Conservation (phyloP, 2,888 invertebrate genomes). For the Germaria angustata region DNA sequence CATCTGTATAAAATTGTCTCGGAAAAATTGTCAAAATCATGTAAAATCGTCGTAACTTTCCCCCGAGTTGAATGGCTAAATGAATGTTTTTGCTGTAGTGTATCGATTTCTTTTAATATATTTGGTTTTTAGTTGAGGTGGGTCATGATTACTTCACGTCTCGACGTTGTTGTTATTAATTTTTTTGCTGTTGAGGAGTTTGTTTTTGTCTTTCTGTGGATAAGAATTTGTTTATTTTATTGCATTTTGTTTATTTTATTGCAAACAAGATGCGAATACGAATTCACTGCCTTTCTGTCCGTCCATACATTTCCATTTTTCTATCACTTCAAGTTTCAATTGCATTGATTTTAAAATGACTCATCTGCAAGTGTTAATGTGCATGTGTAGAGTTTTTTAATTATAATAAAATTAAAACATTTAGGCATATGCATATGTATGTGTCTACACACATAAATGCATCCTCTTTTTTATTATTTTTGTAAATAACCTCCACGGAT, state of each 20-base stretch:
- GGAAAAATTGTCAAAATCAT: too few relatives aligned
- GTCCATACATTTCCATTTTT: background rate
- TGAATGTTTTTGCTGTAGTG: background rate
- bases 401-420: constrained; percentile 1
- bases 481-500: too few relatives aligned
- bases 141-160: constrained; percentile 41
- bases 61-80: too few relatives aligned
- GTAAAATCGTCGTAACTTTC: too few relatives aligned
- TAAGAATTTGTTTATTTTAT: background rate
- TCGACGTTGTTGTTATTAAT: constrained; percentile 5
- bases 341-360: constrained; percentile 16
- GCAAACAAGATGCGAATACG: constrained; percentile 39
- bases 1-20: too few relatives aligned
- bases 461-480: too few relatives aligned
- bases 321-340: background rate
- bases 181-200: background rate
- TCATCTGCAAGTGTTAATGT: constrained; percentile 25
- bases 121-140: constrained; percentile 39
- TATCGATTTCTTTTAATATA: background rate
- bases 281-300: background rate
- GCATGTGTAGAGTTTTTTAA: constrained; percentile 7
- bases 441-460: too few relatives aligned
- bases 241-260: constrained; percentile 19
- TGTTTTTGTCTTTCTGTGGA: constrained; percentile 12
- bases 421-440: too few relatives aligned